Percentiles rank a stretch among this genome's conserved stretches.
These are phyloP conservation scores for Tipula vernalis DNA, from an alignment of 2,888 invertebrate species.

Conservation along the genomic window DNA sequence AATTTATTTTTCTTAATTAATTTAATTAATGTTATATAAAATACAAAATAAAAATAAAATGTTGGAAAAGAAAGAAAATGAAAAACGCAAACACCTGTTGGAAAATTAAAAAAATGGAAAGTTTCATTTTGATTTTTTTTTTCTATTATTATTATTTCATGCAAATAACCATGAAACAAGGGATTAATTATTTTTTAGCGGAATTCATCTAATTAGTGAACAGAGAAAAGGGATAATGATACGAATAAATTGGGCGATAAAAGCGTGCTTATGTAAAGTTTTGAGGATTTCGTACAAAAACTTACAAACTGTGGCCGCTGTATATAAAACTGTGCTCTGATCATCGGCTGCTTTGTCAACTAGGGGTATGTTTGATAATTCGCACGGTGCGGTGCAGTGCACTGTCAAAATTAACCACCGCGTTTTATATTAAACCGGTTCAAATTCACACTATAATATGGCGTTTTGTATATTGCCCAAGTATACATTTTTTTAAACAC, in stretches of 20 bases:
- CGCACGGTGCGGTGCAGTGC: too few relatives aligned
- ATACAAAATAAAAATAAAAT: not conserved
- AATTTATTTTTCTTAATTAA: not conserved
- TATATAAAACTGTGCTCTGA: too few relatives aligned
- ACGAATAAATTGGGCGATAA: not conserved
- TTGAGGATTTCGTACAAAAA: too few relatives aligned
- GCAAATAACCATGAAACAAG: not conserved
- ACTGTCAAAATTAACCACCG: too few relatives aligned
- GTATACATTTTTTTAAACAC: too few relatives aligned
- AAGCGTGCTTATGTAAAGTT: not conserved
- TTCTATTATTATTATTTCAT: not conserved
- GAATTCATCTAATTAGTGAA: not conserved
- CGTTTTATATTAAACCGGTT: too few relatives aligned
- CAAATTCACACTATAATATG: too few relatives aligned
- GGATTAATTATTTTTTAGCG: not conserved
- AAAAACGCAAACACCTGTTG: not conserved
- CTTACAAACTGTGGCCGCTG: too few relatives aligned
- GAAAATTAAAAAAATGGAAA: not conserved
- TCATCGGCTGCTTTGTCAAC: too few relatives aligned
- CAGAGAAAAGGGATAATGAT: not conserved
- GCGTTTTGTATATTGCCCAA: too few relatives aligned
- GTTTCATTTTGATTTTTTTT: not conserved
- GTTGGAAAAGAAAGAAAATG: not conserved
- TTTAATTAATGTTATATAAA: not conserved
- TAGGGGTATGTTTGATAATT: too few relatives aligned